Evolutionary conservation across 2,888 invertebrate genomes (phyloP).

Genomic region (Teleogryllus oceanicus): DNA sequence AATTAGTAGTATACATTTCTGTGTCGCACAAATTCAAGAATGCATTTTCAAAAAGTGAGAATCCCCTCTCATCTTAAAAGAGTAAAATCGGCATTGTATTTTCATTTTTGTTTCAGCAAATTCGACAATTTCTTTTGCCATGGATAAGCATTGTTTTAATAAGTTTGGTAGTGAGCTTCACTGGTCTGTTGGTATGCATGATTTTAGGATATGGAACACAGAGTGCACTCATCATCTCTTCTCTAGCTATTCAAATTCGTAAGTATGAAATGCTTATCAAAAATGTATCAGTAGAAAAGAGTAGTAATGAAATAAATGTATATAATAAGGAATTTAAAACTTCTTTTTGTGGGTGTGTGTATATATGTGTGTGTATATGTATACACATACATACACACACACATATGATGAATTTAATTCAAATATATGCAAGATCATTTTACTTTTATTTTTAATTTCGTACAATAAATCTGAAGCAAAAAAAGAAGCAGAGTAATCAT

Average conservation of each 20-base stretch:
- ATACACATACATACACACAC: too few relatives aligned
- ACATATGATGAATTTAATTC: too few relatives aligned
- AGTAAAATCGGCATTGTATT: background rate
- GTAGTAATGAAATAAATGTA: background rate
- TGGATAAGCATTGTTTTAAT: constrained; percentile 49
- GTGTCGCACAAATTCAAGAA: too few relatives aligned
- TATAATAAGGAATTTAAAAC: background rate
- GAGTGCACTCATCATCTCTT: constrained; percentile 28
- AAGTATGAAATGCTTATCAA: constrained; percentile 31
- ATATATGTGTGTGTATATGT: too few relatives aligned
- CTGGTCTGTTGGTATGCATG: constrained; percentile 39
- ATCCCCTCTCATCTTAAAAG: too few relatives aligned
- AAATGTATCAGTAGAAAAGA: background rate
- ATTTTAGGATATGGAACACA: constrained; percentile 36
- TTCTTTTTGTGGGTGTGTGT: too few relatives aligned
- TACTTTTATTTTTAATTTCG: too few relatives aligned
- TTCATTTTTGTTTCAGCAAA: constrained; percentile 42
- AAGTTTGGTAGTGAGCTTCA: constrained; percentile 44
- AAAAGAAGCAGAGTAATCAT: too few relatives aligned
- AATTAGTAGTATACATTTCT: too few relatives aligned
- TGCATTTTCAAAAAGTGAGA: too few relatives aligned
- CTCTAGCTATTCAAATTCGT: constrained; percentile 37
- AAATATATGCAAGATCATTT: too few relatives aligned
- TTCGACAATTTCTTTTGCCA: constrained; percentile 48
- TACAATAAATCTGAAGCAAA: too few relatives aligned